A percentile compares a stretch with the other conserved stretches of the same genome.
Conservation (phyloP, 2,113 vertebrate genomes). For the Gila orcuttii region DNA sequence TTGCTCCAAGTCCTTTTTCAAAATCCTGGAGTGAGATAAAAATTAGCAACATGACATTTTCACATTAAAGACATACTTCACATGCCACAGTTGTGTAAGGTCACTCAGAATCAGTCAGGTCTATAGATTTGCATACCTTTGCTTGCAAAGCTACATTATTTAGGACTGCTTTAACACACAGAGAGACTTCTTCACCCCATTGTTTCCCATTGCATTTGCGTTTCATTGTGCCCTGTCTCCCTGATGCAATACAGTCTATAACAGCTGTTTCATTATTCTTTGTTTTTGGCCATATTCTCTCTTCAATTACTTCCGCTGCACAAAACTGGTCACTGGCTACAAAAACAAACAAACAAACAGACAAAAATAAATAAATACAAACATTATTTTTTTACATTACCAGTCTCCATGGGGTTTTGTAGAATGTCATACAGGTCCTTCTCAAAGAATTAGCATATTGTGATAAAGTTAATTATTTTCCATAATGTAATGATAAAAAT, state of each 20-base stretch:
- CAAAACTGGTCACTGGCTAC: constrained; percentile 45
- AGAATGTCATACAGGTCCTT: neutral
- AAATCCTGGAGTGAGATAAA: constrained; percentile 62
- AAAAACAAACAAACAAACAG: neutral
- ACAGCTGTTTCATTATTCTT: constrained; percentile 52
- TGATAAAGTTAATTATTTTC: no score
- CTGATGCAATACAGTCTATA: constrained; percentile 34
- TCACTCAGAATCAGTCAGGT: neutral
- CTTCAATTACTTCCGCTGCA: neutral
- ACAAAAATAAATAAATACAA: neutral
- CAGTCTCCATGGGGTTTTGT: neutral
- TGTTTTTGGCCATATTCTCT: constrained; percentile 61
- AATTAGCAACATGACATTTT: neutral
- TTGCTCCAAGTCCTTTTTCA: constrained; percentile 66
- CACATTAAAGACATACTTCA: neutral
- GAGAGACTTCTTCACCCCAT: constrained; percentile 35
- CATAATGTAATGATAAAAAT: no score
- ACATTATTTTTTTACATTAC: neutral
- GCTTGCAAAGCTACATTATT: constrained; percentile 46
- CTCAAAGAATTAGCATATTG: no score
- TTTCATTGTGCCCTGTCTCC: constrained; percentile 55
- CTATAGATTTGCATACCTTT: constrained; percentile 51
- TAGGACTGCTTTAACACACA: constrained; percentile 60
- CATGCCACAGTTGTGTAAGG: neutral
- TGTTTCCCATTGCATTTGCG: constrained; percentile 2